Evolutionary conservation across 2,888 invertebrate species (phyloP), one percentile per base, ranked within the genome.

Genomic region (Cheilosia variabilis): DNA sequence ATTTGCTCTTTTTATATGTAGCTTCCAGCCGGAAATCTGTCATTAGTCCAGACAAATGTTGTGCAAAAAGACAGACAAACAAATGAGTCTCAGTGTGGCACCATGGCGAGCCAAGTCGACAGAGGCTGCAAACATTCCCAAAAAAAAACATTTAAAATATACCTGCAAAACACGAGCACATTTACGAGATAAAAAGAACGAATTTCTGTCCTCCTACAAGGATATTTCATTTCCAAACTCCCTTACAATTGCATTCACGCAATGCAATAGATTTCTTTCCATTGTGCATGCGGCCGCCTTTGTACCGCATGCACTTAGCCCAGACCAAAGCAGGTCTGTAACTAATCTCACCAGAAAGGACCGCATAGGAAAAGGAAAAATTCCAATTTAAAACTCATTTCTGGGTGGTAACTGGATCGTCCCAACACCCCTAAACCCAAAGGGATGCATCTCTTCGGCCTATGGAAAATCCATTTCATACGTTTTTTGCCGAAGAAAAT

Each of bases 381-480:
- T 7, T n/a, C 34, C 52, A 69, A 84, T 79, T 84, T 60, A 65
- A 80, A 75, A 71, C 75, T 75, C 84, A 84, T 75, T 60, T 75
- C 79, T 79, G 84, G 84, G 79, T 80, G 84, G 84, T 84, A 75
- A 84, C 83, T 69, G 60, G 75, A 65, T 63, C 45, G 57, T 78
- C 72, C 82, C 45, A 50, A 41, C 31, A 45, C n/a, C 47, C 37
- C 52, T 55, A 43, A 43, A 41, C 17, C 4, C 57, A 66, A 80
- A 57, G 52, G 24, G 37, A 79, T 60, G 66, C 24, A 2, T 19
- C 10, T 45, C 19, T 76, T 1, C 19, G 62, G 82, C 24, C 62
- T 69, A 6, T 7, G 75, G 69, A 75, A 84, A 84, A 79, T 84
- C 55, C 79, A 75, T 80, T 79, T 83, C 66, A 58, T 58, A 58